Base-by-base conservation (phyloP, 1,140 invertebrate genomes). In the Drosophila sp. region DNA sequence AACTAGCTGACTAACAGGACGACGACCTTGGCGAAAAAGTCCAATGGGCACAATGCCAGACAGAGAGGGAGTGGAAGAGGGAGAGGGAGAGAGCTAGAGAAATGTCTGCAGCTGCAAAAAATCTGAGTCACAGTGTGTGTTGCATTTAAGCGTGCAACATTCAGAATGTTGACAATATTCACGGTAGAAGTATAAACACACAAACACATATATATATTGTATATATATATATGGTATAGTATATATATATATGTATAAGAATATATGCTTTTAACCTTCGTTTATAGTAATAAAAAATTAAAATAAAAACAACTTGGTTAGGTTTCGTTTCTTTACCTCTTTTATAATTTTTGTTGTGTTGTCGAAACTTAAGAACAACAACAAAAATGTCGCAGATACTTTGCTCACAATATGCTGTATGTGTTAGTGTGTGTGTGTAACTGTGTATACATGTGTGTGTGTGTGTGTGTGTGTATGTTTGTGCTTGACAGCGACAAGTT, bases 11-110 rank as follows among this genome's bases (percentile, higher is more conserved):
- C 66, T 80, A 78, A 74, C 63, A 84, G 81, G 81, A 86, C 81
- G 81, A 84, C 81, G 82, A 84, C 81, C 81, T 84, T 84, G 81
- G 77, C 50, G 54, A 56, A 62, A 51, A 51, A 62, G 59, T 62
- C 59, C 46, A 62, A 51, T 18, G 59, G 59, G 59, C 59, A 48
- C 59, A 62, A 27, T 62, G 59, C 46, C 59, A 62, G 46, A 51
- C 21, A 51, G 34, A 27, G 7, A 14, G 34, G 29, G 18, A 62
- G 13, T 16, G 1, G 46, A 11, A 5, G 21, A 32, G 14, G 5
- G 29, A 36, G 2, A 14, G 14, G 6, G 43, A 7, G n/a, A 18
- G 29, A 18, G n/a, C 3, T 2, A 36, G 13, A n/a, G n/a, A 3
- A 50, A 27, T 25, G 18, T n/a, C 40, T 43, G 62, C 50, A 54